Conservation (phyloP, 2,113 vertebrate genomes). For the Strix uralensis region DNA sequence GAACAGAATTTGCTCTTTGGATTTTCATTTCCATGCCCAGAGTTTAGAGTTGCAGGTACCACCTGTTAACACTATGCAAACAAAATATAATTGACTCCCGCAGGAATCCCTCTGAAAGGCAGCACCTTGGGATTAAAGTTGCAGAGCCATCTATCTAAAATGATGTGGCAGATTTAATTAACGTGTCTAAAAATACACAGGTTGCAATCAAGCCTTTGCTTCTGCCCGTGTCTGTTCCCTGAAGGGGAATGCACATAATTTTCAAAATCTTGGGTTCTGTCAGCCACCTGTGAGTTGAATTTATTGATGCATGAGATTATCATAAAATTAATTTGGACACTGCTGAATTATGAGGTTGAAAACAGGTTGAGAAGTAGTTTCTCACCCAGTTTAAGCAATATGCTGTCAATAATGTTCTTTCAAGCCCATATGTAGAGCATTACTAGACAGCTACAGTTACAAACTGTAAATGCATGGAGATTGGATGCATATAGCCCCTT, state of each 20-base stretch:
- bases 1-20: conserved; percentile 29
- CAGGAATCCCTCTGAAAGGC: conserved; percentile 63
- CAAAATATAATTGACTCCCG: conserved; percentile 67
- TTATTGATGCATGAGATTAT: conserved; percentile 68
- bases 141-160: conserved; percentile 59
- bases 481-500: neutral
- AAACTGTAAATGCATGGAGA: neutral
- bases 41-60: conserved; percentile 59
- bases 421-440: conserved; percentile 23
- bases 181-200: conserved; percentile 64
- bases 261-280: conserved; percentile 62
- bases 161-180: conserved; percentile 66
- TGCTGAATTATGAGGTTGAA: conserved; percentile 65
- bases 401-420: conserved; percentile 34
- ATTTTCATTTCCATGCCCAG: conserved; percentile 43
- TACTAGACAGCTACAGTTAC: conserved; percentile 25
- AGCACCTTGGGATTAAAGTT: conserved; percentile 69
- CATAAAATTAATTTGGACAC: conserved; percentile 74
- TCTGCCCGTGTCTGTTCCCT: conserved; percentile 56
- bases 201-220: conserved; percentile 60
- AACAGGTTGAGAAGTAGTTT: conserved; percentile 54
- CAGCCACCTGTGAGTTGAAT: conserved; percentile 61
- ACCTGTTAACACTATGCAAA: conserved; percentile 65
- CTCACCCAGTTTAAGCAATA: conserved; percentile 18
- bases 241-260: conserved; percentile 69